Evolutionary conservation across 2,888 invertebrate genomes (phyloP).

Genomic region (Drosophila barbarae): DNA sequence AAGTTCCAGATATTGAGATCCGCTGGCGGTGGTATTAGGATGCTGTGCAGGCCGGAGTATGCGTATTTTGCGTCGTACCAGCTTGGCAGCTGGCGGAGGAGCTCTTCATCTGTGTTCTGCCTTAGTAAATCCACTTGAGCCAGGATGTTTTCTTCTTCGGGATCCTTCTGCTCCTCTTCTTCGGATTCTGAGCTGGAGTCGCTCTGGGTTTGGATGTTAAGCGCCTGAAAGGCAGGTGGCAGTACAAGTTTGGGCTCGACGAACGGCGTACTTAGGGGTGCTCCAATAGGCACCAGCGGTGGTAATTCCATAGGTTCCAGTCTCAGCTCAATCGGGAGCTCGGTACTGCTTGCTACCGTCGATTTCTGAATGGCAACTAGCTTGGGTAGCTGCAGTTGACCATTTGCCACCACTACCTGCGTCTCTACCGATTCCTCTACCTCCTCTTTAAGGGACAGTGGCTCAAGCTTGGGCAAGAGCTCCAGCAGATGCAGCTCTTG

Average conservation of each 20-base stretch:
- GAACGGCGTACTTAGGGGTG: slow-evolving; percentile 57
- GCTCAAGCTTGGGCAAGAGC: slow-evolving; percentile 47
- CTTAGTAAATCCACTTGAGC: slow-evolving; percentile 62
- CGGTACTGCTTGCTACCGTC: slow-evolving; percentile 11
- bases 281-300: slow-evolving; percentile 66
- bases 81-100: slow-evolving; percentile 74
- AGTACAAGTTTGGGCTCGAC: slow-evolving; percentile 48
- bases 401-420: slow-evolving; percentile 7
- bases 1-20: slow-evolving; percentile 79
- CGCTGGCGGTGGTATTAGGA: slow-evolving; percentile 78
- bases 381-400: slow-evolving; percentile 54
- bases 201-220: slow-evolving; percentile 55
- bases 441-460: slow-evolving; percentile 51
- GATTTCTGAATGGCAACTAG: slow-evolving; percentile 64
- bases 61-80: slow-evolving; percentile 80
- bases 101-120: slow-evolving; percentile 52
- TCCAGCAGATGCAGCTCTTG: slow-evolving; percentile 39
- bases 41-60: slow-evolving; percentile 79
- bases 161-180: slow-evolving; percentile 30
- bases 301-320: slow-evolving; percentile 62
- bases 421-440: slow-evolving; percentile 35
- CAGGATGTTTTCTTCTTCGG: slow-evolving; percentile 48
- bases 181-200: slow-evolving; percentile 60
- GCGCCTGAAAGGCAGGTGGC: slow-evolving; percentile 57
- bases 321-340: slow-evolving; percentile 50